Evolutionary conservation across 2,888 invertebrate genomes (phyloP).

Genomic region (Tenthredo distinguenda): DNA sequence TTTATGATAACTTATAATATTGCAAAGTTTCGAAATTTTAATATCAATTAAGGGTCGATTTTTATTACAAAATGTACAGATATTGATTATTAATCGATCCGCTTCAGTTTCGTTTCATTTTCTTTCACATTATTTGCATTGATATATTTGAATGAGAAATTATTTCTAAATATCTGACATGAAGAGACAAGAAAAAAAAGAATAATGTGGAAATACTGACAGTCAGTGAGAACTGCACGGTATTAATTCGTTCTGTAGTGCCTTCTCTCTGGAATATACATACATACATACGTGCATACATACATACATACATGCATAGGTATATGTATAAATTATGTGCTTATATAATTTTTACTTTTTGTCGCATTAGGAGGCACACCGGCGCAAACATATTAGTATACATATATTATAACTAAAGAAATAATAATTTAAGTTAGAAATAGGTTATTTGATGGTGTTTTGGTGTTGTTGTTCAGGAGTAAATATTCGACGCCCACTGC

Average conservation of each 20-base stretch:
- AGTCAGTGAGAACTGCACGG: not conserved
- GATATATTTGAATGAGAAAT: not conserved
- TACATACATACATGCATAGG: too few relatives aligned
- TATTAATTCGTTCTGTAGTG: conserved; percentile 62
- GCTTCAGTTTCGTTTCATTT: not conserved
- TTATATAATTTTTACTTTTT: conserved; percentile 38
- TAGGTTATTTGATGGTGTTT: conserved; percentile 58
- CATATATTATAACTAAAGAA: conserved; percentile 47
- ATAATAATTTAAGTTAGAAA: conserved; percentile 53
- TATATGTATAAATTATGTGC: conserved; percentile 5
- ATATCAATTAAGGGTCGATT: not conserved
- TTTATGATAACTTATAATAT: not conserved
- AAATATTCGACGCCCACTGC: conserved; percentile 64
- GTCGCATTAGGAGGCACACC: conserved; percentile 59
- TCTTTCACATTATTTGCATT: not conserved
- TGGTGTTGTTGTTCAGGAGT: conserved; percentile 61
- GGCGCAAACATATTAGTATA: conserved; percentile 50
- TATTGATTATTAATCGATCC: not conserved
- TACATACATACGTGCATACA: not conserved
- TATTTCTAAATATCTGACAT: not conserved
- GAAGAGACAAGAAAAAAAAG: not conserved
- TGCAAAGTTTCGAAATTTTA: not conserved
- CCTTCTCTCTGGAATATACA: conserved; percentile 70
- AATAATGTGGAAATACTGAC: not conserved
- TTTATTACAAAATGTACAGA: conserved; percentile 25